Evolutionary conservation across 2,113 vertebrate species (phyloP).

Genomic region (Amazona guildingii): DNA sequence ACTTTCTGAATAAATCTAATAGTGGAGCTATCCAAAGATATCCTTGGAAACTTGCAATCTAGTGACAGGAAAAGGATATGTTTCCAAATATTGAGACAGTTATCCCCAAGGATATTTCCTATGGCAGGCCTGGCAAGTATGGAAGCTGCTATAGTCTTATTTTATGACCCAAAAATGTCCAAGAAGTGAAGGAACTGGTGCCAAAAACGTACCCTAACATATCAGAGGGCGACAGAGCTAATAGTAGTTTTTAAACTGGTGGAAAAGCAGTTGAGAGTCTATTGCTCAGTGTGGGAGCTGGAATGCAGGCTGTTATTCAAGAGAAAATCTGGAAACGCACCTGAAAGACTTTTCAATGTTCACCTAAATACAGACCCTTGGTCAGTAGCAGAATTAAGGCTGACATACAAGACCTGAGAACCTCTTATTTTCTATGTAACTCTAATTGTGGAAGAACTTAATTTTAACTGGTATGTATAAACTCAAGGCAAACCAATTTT

Average conservation of each 20-base stretch:
- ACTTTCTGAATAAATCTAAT: constrained; percentile 58
- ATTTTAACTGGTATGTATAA: background rate
- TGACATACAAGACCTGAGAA: background rate
- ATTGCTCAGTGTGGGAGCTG: background rate
- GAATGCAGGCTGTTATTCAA: background rate
- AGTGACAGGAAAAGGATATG: constrained; percentile 43
- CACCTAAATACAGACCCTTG: background rate
- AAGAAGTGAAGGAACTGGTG: constrained; percentile 8
- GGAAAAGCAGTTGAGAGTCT: background rate
- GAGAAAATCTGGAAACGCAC: background rate
- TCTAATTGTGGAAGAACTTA: background rate
- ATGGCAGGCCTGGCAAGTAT: constrained; percentile 39
- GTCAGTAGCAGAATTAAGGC: background rate
- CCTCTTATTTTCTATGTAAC: background rate
- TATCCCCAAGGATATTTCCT: constrained; percentile 58
- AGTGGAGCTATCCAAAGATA: constrained; percentile 62
- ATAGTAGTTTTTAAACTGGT: background rate
- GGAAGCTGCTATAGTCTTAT: constrained; percentile 39
- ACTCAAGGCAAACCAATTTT: background rate
- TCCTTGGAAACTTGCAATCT: constrained; percentile 56
- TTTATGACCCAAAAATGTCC: constrained; percentile 14
- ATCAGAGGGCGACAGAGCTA: background rate
- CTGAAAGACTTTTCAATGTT: background rate
- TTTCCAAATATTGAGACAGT: constrained; percentile 52
- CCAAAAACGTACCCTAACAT: constrained; percentile 46